Base-by-base conservation (phyloP, 2,113 vertebrate genomes). In the Trogon melanurus region DNA sequence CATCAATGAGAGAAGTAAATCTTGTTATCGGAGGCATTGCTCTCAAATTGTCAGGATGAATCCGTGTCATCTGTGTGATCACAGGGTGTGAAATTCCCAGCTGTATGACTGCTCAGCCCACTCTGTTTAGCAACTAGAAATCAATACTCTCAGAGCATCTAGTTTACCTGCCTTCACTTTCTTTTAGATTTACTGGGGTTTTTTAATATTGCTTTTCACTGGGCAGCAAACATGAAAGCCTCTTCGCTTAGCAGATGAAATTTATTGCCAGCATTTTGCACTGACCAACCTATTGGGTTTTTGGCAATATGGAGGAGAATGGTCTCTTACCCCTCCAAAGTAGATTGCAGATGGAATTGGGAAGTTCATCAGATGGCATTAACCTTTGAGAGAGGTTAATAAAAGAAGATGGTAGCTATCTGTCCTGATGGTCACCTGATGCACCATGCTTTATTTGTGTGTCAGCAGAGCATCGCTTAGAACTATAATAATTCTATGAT, bases 101-200 rank as follows among this genome's bases (percentile, higher is more conserved):
- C 22, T 79, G 18, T 11, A 11, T 14, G n/a, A 54, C 34, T 41
- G 32, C 65, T 72, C 13, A 57, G 27, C 25, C 18, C 4, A 7
- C 56, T 69, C 44, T 69, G 16, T 19, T 93, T 69, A 76, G 36
- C 56, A 86, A 23, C 22, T 86, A 48, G 30, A 64, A 74, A 69
- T 86, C 66, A 79, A 20, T 45, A 36, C 29, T 53, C 60, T 16
- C 60, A 79, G 54, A n/a, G 22, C 36, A 16, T 69, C 45, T 61
- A 12, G 11, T 69, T 72, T 92, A 47, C 26, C 23, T 61, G 20
- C 50, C 36, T 78, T 57, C 50, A 64, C 25, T 41, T 62, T 69
- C 18, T 72, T 34, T 61, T 62, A 23, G 18, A 16, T 36, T 32
- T 12, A 5, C 4, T 41, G 2, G 5, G 0, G 1, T 10, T 13